Evolutionary conservation across 2,888 invertebrate genomes (phyloP).

Genomic region (Seira musarum): DNA sequence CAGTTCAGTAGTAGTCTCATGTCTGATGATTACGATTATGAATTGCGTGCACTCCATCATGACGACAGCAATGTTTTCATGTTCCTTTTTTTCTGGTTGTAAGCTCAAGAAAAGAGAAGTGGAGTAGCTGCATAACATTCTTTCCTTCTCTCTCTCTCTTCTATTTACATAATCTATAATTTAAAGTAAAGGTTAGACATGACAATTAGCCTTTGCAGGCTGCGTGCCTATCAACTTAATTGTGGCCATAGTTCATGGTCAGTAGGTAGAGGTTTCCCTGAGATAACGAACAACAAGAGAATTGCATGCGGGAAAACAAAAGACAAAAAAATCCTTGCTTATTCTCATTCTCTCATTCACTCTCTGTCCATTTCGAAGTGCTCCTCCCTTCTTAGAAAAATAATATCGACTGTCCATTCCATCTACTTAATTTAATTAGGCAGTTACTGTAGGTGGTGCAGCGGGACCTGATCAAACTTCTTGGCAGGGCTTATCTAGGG

Average conservation of each 20-base stretch:
- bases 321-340: slow-evolving; percentile 12
- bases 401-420: no score
- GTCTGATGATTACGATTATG: slow-evolving; percentile 8
- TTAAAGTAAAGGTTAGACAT: slow-evolving; percentile 58
- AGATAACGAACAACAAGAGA: slow-evolving; percentile 13
- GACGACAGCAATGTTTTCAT: slow-evolving; percentile 40
- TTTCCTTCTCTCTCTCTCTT: no score
- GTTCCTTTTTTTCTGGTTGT: slow-evolving; percentile 31
- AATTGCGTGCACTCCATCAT: slow-evolving; percentile 10
- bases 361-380: neutral
- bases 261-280: slow-evolving; percentile 59
- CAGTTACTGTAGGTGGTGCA: no score
- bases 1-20: neutral
- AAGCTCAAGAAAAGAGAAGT: no score
- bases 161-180: slow-evolving; percentile 54
- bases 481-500: no score
- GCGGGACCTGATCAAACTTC: no score
- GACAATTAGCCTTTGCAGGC: slow-evolving; percentile 54
- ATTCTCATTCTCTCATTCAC: neutral
- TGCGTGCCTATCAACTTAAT: no score
- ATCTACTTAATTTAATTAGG: no score
- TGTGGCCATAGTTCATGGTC: slow-evolving; percentile 59
- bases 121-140: no score
- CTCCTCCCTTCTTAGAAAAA: neutral
- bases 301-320: slow-evolving; percentile 12